Percentiles rank a stretch among this genome's conserved stretches.
Evolutionary conservation across 2,797 vertebrate genomes (phyloP).

Genomic region (Pangasius macronema): DNA sequence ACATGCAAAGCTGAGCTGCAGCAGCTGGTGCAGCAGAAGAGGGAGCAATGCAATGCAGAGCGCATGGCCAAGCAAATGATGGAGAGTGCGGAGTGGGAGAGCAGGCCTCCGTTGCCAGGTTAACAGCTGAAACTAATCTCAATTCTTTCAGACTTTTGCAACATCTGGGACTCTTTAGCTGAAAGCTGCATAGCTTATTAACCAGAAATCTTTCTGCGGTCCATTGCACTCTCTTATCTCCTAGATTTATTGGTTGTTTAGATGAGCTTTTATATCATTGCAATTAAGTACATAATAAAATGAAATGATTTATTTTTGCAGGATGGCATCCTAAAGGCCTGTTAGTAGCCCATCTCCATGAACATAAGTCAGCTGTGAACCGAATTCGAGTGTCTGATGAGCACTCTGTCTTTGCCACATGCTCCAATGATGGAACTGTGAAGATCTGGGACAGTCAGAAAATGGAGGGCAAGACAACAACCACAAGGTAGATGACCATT

Average conservation of each 20-base stretch:
- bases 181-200: background rate
- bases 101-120: slow-evolving; percentile 92
- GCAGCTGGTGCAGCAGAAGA: slow-evolving; percentile 93
- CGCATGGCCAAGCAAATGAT: slow-evolving; percentile 95
- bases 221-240: background rate
- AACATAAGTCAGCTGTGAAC: slow-evolving; percentile 94
- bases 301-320: slow-evolving; percentile 58
- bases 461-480: slow-evolving; percentile 98
- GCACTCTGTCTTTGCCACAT: slow-evolving; percentile 94
- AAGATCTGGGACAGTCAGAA: slow-evolving; percentile 99
- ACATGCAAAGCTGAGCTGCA: slow-evolving; percentile 93
- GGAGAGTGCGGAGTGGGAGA: slow-evolving; percentile 98
- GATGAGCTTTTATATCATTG: background rate
- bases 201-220: background rate
- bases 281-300: too few species aligned
- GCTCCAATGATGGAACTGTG: slow-evolving; percentile 94
- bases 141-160: background rate
- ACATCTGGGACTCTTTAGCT: background rate
- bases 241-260: background rate
- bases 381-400: slow-evolving; percentile 94
- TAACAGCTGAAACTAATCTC: background rate
- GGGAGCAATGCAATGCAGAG: slow-evolving; percentile 93
- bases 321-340: slow-evolving; percentile 96
- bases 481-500: slow-evolving; percentile 81
- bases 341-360: slow-evolving; percentile 94